Conservation (phyloP, 1,140 invertebrate species). For the Drosophila melanogaster region DNA sequence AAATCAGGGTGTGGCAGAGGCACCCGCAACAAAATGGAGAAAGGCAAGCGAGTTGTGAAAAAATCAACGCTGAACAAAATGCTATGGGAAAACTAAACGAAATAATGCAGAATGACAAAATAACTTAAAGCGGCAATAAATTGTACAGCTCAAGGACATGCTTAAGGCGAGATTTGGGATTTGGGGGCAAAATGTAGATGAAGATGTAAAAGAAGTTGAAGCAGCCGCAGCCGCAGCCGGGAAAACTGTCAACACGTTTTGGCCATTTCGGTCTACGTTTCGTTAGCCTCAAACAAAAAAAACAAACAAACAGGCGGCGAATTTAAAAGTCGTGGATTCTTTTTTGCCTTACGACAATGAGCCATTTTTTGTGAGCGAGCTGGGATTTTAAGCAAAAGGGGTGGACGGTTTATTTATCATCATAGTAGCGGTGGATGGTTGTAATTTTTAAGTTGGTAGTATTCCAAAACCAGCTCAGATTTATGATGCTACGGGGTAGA, state of each 20-base stretch:
- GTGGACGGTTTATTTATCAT: slow-evolving; percentile 10
- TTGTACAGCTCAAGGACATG: slow-evolving; percentile 65
- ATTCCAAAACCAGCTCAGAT: slow-evolving; percentile 11
- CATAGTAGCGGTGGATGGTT: slow-evolving; percentile 2
- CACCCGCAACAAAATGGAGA: no score
- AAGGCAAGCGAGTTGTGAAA: not conserved
- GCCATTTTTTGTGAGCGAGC: not conserved
- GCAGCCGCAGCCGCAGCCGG: slow-evolving; percentile 15
- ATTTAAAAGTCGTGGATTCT: slow-evolving; percentile 28
- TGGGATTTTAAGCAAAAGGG: slow-evolving; percentile 6
- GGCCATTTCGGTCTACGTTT: slow-evolving; percentile 51
- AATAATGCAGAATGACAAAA: slow-evolving; percentile 67
- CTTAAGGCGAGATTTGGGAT: slow-evolving; percentile 36
- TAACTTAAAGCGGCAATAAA: slow-evolving; percentile 65
- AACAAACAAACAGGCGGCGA: slow-evolving; percentile 20
- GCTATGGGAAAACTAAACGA: slow-evolving; percentile 44
- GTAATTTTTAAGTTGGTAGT: slow-evolving; percentile 20
- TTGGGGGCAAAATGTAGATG: not conserved
- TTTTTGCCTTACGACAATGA: slow-evolving; percentile 20
- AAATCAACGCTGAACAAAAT: slow-evolving; percentile 10
- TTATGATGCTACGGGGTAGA: not conserved
- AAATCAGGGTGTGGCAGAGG: slow-evolving; percentile 42
- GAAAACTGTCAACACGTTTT: slow-evolving; percentile 66
- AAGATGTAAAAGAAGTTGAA: slow-evolving; percentile 4
- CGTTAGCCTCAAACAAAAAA: slow-evolving; percentile 29